Percentiles rank a stretch among this genome's conserved stretches.
These are phyloP conservation scores for Hucho hucho DNA, from an alignment of 2,113 vertebrate species.

Conservation along the genomic window DNA sequence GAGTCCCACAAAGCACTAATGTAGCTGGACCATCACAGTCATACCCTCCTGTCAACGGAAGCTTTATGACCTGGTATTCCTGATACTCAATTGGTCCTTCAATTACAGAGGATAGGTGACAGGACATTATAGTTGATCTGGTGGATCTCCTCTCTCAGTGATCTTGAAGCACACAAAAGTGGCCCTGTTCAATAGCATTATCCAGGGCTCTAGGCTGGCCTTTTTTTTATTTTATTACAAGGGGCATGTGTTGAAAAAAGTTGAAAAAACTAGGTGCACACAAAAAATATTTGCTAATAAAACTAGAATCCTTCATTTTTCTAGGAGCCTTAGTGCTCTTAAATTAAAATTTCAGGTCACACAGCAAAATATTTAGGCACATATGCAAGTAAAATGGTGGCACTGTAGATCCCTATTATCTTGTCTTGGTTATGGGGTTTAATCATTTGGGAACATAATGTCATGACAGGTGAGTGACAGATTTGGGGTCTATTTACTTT, in stretches of 20 bases:
- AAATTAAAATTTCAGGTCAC: no score
- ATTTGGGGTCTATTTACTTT: background rate
- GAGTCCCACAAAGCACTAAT: background rate
- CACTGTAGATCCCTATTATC: no score
- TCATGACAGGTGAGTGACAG: background rate
- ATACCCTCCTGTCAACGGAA: constrained; percentile 39
- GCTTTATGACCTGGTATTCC: constrained; percentile 43
- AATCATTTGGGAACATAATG: no score
- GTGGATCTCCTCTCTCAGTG: no score
- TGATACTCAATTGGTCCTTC: background rate
- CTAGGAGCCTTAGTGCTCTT: no score
- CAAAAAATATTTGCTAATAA: no score
- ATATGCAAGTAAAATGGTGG: no score
- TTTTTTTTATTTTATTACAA: no score
- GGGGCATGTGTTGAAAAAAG: no score
- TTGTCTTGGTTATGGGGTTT: no score
- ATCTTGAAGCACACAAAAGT: background rate
- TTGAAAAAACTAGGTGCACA: background rate
- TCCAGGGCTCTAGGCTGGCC: background rate
- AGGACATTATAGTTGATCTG: background rate
- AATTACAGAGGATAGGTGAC: background rate
- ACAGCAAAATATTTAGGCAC: no score
- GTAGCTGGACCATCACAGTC: background rate
- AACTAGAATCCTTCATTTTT: no score
- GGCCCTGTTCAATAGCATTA: background rate